Evolutionary conservation across 2,797 vertebrate genomes (phyloP).

Genomic region (Alexandromys oeconomus): DNA sequence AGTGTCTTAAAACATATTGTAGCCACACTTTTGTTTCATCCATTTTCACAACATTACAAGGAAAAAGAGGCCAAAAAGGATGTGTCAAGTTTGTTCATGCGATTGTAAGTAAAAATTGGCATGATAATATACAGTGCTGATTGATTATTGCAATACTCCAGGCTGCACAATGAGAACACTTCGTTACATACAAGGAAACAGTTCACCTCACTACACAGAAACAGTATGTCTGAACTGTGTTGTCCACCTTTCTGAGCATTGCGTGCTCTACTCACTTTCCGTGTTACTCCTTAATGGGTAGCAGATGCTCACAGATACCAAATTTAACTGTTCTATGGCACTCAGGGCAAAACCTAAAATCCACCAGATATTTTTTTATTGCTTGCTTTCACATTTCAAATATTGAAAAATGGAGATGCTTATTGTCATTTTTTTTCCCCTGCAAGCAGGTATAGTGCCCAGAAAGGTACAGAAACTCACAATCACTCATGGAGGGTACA

Average conservation of each 20-base stretch:
- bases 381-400: background rate
- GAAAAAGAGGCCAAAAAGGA: background rate
- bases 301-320: background rate
- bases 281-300: background rate
- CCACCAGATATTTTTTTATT: background rate
- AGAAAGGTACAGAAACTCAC: background rate
- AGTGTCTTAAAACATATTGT: background rate
- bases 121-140: no score
- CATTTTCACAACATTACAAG: background rate
- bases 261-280: background rate
- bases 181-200: background rate
- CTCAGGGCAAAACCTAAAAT: background rate
- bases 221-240: background rate
- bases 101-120: background rate
- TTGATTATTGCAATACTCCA: background rate
- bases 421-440: background rate
- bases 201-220: background rate
- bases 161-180: background rate
- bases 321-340: conserved; percentile 13
- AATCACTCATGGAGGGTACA: background rate
- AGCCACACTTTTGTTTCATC: background rate
- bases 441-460: background rate
- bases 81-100: background rate
- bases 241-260: background rate
- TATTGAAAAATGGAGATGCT: background rate